Evolutionary conservation across 92 coral and sea anemone species (phyloP).

Genomic region (Siderastrea siderea): DNA sequence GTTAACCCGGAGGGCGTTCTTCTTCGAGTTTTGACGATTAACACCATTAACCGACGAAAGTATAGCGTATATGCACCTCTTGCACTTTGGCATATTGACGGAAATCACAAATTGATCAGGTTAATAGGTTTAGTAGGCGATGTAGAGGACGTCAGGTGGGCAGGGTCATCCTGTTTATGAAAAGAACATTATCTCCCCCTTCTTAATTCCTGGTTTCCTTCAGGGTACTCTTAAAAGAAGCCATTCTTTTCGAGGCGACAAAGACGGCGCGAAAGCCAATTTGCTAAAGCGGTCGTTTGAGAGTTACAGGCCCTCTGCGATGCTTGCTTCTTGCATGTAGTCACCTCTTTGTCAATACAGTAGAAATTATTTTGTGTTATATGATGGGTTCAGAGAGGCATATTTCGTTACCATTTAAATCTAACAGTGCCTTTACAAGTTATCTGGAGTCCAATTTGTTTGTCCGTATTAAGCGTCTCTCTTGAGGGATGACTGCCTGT

Average conservation of each 20-base stretch:
- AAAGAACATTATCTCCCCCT: slow-evolving; percentile 1
- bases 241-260: no score
- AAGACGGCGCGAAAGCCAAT: no score
- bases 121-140: background rate
- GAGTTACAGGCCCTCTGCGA: no score
- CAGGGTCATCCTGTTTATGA: background rate
- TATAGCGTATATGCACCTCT: background rate
- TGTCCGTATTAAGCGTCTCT: background rate
- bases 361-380: background rate
- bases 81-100: slow-evolving; percentile 13
- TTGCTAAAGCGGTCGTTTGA: no score
- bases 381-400: background rate
- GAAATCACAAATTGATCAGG: slow-evolving; percentile 16
- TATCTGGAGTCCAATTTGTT: slow-evolving; percentile 5
- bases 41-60: slow-evolving; percentile 26
- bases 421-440: background rate
- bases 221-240: no score
- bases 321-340: background rate
- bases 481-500: background rate
- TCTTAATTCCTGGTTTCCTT: no score
- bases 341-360: slow-evolving; percentile 1
- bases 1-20: slow-evolving; percentile 44
- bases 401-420: background rate
- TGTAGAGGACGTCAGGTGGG: background rate
- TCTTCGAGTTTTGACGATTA: slow-evolving; percentile 37